These are phyloP conservation scores for Drosophila bocqueti DNA, from an alignment of 1,140 invertebrate species.

Conservation along the genomic window DNA sequence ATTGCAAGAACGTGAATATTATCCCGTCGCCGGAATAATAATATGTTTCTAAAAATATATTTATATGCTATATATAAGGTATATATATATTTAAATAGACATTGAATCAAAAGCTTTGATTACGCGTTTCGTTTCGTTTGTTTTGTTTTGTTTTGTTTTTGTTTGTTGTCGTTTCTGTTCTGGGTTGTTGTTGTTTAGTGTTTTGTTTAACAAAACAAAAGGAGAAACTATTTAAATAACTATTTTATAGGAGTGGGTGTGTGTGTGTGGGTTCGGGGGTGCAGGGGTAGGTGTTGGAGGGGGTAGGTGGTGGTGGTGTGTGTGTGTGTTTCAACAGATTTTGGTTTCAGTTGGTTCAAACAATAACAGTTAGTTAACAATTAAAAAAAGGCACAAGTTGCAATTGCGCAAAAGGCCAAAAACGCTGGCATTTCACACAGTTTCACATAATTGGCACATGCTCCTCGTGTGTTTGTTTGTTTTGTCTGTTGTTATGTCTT, in stretches of 20 bases:
- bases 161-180: slow-evolving; percentile 55
- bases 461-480: slow-evolving; percentile 46
- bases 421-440: slow-evolving; percentile 76
- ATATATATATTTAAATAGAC: slow-evolving; percentile 80
- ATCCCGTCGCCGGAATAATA: slow-evolving; percentile 78
- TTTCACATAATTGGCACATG: slow-evolving; percentile 80
- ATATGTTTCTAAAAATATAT: slow-evolving; percentile 84
- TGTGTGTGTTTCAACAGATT: slow-evolving; percentile 74
- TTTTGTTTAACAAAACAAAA: slow-evolving; percentile 82
- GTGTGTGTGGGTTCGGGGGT: slow-evolving; percentile 3
- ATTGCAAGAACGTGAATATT: slow-evolving; percentile 80
- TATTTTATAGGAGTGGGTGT: slow-evolving; percentile 57
- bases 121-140: slow-evolving; percentile 62
- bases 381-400: slow-evolving; percentile 83
- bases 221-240: slow-evolving; percentile 79
- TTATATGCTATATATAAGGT: slow-evolving; percentile 81
- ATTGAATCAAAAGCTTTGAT: slow-evolving; percentile 80
- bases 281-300: slow-evolving; percentile 1
- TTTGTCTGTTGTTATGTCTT: slow-evolving; percentile 46
- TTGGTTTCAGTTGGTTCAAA: slow-evolving; percentile 80
- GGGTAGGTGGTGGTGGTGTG: slow-evolving; percentile 4
- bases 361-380: slow-evolving; percentile 83
- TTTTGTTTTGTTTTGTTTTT: slow-evolving; percentile 49
- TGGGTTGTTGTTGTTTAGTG: slow-evolving; percentile 61
- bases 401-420: slow-evolving; percentile 75